Evolutionary conservation across 2,888 invertebrate species (phyloP).

Genomic region (Acrobasis consociella): DNA sequence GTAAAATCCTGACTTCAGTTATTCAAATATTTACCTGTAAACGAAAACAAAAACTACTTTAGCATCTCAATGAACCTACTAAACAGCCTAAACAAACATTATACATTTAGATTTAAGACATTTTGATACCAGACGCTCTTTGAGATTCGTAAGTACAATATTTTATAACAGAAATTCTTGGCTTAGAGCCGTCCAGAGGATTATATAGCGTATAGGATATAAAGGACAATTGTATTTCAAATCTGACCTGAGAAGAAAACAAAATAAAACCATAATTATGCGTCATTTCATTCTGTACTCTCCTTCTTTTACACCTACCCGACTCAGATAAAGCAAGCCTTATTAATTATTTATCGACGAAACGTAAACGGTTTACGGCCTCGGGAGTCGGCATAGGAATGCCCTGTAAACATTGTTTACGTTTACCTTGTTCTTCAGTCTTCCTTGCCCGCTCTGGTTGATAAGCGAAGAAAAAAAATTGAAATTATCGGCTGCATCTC

Average conservation of each 20-base stretch:
- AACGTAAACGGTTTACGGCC: slow-evolving; percentile 2
- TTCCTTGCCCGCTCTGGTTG: neutral
- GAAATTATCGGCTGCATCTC: too few relatives aligned
- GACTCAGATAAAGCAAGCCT: slow-evolving; percentile 2
- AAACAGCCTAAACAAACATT: neutral
- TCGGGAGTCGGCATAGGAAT: neutral
- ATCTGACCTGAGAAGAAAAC: too few relatives aligned
- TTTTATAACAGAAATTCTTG: too few relatives aligned
- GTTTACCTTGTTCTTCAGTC: neutral
- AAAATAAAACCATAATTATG: too few relatives aligned
- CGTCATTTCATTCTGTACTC: neutral
- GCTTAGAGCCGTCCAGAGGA: too few relatives aligned
- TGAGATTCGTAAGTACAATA: too few relatives aligned
- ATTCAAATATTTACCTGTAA: slow-evolving; percentile 21
- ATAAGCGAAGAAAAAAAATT: neutral
- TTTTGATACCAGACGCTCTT: too few relatives aligned
- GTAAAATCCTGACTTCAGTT: neutral
- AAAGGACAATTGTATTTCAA: too few relatives aligned
- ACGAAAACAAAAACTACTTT: neutral
- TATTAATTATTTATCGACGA: slow-evolving; percentile 2
- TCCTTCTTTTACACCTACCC: neutral
- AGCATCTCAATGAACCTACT: neutral
- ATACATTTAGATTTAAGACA: too few relatives aligned
- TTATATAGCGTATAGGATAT: too few relatives aligned
- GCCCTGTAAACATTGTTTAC: neutral